phyloP scores from a whole-genome alignment of 2,797 vertebrate genomes.

The Petrocephalus schoutedeni region DNA sequence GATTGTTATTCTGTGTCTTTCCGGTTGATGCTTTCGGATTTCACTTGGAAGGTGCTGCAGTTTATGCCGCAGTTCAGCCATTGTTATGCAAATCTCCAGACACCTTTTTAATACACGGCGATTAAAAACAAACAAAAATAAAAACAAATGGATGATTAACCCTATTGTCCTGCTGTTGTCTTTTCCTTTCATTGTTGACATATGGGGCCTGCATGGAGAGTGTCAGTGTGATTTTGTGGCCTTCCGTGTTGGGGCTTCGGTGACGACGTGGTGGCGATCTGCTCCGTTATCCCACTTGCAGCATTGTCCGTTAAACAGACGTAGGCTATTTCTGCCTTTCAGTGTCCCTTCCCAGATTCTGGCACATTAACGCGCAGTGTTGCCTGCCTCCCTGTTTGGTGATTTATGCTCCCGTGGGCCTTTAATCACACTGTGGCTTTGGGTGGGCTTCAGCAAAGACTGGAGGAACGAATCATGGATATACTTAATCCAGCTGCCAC shows the following conservation, averaged over 20 bases:
- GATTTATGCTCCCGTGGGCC: background rate
- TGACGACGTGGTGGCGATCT: background rate
- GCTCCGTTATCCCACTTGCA: background rate
- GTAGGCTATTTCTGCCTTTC: background rate
- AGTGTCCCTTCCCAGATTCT: background rate
- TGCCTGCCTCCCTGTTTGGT: background rate
- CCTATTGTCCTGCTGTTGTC: background rate
- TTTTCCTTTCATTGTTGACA: background rate
- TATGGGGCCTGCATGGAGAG: background rate
- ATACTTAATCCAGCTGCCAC: background rate
- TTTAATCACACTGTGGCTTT: background rate
- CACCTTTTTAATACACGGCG: background rate
- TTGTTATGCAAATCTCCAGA: slow-evolving; percentile 3
- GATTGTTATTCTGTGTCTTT: background rate
- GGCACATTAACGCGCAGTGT: background rate
- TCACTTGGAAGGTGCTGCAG: background rate
- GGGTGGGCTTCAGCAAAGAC: background rate
- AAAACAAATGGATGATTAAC: background rate
- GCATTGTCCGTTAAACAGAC: background rate
- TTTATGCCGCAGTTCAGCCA: background rate
- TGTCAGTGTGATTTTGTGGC: background rate
- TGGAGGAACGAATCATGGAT: background rate
- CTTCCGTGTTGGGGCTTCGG: background rate
- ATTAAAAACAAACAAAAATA: background rate
- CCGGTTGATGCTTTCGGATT: background rate